phyloP scores from a whole-genome alignment of 1,140 invertebrate species.

The Chironomus tepperi region DNA sequence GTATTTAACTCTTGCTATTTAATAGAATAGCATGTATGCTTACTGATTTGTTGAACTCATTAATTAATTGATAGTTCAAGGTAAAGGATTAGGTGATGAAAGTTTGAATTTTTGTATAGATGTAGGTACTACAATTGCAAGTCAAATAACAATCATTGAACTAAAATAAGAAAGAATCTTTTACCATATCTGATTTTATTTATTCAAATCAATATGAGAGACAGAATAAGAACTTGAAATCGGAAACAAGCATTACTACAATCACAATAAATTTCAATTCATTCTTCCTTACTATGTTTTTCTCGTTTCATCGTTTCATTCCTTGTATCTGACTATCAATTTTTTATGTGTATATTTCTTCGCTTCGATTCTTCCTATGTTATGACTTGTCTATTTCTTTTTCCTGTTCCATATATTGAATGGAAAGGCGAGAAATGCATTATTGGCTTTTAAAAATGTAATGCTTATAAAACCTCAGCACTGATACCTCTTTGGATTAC shows the following conservation, averaged over 20 bases:
- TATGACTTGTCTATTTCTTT: constrained; percentile 12
- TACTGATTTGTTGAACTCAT: too few species aligned
- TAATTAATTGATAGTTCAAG: too few species aligned
- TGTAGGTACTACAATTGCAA: too few species aligned
- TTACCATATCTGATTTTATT: not conserved
- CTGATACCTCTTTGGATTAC: too few species aligned
- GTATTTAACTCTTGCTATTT: too few species aligned
- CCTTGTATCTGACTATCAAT: not conserved
- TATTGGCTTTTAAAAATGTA: not conserved
- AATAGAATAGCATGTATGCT: too few species aligned
- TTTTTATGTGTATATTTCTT: too few species aligned
- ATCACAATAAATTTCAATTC: constrained; percentile 14
- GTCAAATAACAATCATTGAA: too few species aligned
- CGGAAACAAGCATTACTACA: not conserved
- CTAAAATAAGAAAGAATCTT: not conserved
- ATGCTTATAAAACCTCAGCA: too few species aligned
- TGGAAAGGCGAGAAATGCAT: not conserved
- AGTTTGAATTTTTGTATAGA: too few species aligned
- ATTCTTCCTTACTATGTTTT: not conserved
- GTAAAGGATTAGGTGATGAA: too few species aligned
- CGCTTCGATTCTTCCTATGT: not conserved
- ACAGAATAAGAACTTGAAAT: not conserved
- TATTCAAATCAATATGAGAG: not conserved
- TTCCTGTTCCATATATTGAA: not conserved
- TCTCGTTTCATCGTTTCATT: not conserved